phyloP scores from a whole-genome alignment of 2,797 vertebrate species.

The Rhinella marina region DNA sequence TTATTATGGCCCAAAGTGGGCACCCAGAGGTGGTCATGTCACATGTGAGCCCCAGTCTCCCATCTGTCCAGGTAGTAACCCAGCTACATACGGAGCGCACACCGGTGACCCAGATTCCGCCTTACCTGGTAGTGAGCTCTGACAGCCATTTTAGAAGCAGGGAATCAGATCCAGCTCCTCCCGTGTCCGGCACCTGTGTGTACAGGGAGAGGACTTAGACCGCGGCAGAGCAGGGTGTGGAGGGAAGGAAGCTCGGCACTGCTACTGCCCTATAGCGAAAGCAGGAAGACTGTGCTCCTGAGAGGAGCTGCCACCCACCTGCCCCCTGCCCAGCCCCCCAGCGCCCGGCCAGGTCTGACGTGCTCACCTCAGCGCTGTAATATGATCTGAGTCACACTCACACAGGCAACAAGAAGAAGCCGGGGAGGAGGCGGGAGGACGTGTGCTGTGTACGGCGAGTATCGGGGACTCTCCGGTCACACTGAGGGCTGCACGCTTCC shows the following conservation, averaged over 20 bases:
- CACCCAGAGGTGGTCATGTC: too few relatives aligned
- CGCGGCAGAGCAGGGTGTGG: conserved; percentile 26
- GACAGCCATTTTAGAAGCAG: conserved; percentile 58
- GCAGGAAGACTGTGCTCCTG: conserved; percentile 18
- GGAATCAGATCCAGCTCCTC: conserved; percentile 35
- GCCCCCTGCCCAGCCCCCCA: conserved; percentile 50
- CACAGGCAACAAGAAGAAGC: conserved; percentile 15
- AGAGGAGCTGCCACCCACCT: conserved; percentile 40
- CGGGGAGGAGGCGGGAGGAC: conserved; percentile 33
- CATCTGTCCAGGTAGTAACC: background rate
- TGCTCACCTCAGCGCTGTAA: conserved; percentile 57
- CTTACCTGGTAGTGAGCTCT: conserved; percentile 59
- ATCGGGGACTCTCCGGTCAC: conserved; percentile 1
- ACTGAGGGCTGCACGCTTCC: background rate
- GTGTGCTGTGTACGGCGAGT: conserved; percentile 10
- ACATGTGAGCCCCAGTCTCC: too few relatives aligned
- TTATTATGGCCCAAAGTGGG: too few relatives aligned
- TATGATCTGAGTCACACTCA: conserved; percentile 37
- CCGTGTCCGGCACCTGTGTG: conserved; percentile 53
- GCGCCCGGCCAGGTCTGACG: conserved; percentile 50
- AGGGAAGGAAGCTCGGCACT: conserved; percentile 14
- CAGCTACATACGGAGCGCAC: background rate
- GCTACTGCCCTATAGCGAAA: conserved; percentile 10
- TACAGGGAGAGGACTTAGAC: conserved; percentile 25
- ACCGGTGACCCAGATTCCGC: conserved; percentile 45